phyloP scores from a whole-genome alignment of 92 coral and sea anemone genomes.

The Phymanthus crucifer region DNA sequence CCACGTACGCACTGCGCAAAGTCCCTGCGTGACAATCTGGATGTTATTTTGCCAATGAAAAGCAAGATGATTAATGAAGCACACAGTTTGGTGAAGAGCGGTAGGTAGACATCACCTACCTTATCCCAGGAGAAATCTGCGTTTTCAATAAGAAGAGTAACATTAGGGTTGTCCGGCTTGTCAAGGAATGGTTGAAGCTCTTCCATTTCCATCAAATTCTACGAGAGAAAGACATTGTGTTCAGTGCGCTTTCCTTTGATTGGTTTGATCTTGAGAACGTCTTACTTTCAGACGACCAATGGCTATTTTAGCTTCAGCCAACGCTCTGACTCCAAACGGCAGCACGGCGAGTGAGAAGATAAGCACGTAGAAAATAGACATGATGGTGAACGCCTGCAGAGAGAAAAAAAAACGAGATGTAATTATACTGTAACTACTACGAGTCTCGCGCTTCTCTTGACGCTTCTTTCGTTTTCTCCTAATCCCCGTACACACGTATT shows the following conservation, averaged over 20 bases:
- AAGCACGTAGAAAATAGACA: constrained; percentile 71
- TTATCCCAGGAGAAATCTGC: constrained; percentile 53
- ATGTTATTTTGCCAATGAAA: neutral
- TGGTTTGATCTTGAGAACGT: neutral
- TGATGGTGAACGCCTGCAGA: constrained; percentile 78
- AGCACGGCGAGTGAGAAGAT: constrained; percentile 80
- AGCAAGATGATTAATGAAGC: neutral
- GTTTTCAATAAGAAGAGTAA: constrained; percentile 24
- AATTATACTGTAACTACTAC: no score
- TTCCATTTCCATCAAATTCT: constrained; percentile 49
- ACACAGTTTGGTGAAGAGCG: no score
- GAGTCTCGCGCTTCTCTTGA: no score
- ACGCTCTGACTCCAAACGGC: constrained; percentile 80
- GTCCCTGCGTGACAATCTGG: no score
- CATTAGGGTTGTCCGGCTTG: constrained; percentile 28
- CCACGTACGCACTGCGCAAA: no score
- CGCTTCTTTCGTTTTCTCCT: no score
- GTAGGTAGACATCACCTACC: no score
- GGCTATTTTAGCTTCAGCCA: constrained; percentile 81
- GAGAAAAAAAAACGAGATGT: neutral
- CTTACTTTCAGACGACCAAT: constrained; percentile 77
- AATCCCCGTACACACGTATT: no score
- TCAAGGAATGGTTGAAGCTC: constrained; percentile 40
- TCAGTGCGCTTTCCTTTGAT: neutral
- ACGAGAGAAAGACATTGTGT: neutral